Evolutionary conservation across 2,797 vertebrate species (phyloP).

Genomic region (Oreochromis grahami): DNA sequence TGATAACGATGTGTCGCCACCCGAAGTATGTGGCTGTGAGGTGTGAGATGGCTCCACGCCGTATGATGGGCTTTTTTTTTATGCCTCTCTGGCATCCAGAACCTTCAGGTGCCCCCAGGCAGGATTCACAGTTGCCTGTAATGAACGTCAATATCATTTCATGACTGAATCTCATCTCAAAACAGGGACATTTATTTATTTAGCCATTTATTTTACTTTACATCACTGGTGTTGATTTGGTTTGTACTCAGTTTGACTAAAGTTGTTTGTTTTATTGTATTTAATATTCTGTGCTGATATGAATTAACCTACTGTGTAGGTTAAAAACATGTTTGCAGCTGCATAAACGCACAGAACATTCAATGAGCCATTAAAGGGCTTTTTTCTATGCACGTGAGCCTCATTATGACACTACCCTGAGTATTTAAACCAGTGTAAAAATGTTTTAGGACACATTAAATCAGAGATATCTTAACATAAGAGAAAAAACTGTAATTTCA

Average conservation of each 20-base stretch:
- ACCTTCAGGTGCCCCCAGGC: background rate
- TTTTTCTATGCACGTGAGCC: background rate
- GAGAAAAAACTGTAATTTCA: background rate
- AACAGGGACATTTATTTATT: background rate
- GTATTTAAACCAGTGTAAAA: background rate
- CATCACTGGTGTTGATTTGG: background rate
- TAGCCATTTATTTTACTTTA: background rate
- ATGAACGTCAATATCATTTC: background rate
- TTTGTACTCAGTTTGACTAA: background rate
- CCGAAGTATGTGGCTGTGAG: conserved; percentile 39
- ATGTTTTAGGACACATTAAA: background rate
- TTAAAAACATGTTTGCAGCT: background rate
- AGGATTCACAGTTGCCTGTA: background rate
- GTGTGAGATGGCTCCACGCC: conserved; percentile 36
- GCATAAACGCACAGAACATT: background rate
- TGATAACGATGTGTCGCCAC: conserved; percentile 21
- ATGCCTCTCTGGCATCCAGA: background rate
- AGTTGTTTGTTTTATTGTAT: background rate
- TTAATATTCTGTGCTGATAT: background rate
- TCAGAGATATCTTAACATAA: background rate
- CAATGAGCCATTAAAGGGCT: background rate
- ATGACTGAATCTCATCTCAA: background rate
- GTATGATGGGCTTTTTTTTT: conserved; percentile 30
- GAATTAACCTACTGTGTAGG: background rate
- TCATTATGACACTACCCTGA: background rate